phyloP scores from a whole-genome alignment of 2,888 invertebrate genomes.

The Platycheirus albimanus region DNA sequence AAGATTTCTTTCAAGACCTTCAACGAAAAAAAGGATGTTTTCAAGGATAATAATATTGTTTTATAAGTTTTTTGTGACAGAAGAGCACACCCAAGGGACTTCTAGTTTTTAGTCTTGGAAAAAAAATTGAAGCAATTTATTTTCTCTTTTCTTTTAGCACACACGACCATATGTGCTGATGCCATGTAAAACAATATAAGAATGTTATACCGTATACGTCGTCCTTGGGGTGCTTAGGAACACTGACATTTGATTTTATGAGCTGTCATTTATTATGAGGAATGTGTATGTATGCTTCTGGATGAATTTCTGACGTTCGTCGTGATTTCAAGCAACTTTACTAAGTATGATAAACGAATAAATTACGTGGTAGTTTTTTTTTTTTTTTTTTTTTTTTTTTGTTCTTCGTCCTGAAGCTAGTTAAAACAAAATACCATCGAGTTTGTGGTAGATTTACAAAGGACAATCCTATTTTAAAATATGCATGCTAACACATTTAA shows the following conservation, averaged over 20 bases:
- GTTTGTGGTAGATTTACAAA: neutral
- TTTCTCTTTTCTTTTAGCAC: neutral
- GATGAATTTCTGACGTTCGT: constrained; percentile 10
- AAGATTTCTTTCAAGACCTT: too few relatives aligned
- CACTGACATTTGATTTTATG: constrained; percentile 27
- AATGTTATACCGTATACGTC: constrained; percentile 2
- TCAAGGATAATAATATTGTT: constrained; percentile 10
- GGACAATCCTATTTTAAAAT: neutral
- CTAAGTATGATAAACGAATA: constrained; percentile 13
- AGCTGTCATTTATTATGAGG: constrained; percentile 13
- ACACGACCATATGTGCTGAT: constrained; percentile 21
- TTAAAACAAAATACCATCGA: neutral
- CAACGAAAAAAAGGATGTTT: too few relatives aligned
- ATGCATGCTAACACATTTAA: constrained; percentile 14
- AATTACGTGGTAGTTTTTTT: constrained; percentile 14
- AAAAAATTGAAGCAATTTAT: constrained; percentile 11
- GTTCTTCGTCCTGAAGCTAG: too few relatives aligned
- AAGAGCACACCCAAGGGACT: neutral
- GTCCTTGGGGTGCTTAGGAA: neutral
- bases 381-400: neutral
- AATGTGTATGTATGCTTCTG: neutral
- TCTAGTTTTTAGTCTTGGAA: constrained; percentile 1
- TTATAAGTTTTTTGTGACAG: constrained; percentile 2
- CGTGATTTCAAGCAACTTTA: constrained; percentile 2
- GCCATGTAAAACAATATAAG: constrained; percentile 24